These are phyloP conservation scores for Arothron firmamentum DNA, from an alignment of 2,113 vertebrate genomes.

Conservation along the genomic window DNA sequence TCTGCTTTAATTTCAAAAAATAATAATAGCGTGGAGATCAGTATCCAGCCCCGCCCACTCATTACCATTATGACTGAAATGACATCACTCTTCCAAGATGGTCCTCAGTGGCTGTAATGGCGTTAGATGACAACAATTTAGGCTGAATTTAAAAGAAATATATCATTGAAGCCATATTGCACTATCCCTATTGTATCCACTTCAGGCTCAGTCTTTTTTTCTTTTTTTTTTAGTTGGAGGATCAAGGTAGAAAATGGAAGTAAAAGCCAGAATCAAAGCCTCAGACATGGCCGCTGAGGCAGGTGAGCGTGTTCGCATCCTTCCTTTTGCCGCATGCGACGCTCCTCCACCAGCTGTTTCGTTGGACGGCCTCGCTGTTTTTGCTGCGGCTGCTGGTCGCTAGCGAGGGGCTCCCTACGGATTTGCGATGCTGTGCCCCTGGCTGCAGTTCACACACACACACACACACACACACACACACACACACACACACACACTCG, in stretches of 20 bases:
- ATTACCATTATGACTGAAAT: neutral
- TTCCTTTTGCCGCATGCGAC: conserved; percentile 33
- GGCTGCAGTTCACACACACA: conserved; percentile 70
- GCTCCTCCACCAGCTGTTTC: conserved; percentile 47
- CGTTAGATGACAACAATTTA: neutral
- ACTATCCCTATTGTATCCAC: neutral
- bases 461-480: conserved; percentile 61
- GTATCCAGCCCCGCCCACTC: neutral
- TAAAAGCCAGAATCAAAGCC: neutral
- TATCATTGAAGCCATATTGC: neutral
- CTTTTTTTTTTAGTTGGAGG: neutral
- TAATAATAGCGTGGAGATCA: neutral
- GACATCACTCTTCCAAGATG: neutral
- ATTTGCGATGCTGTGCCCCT: conserved; percentile 63
- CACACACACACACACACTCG: conserved; percentile 30
- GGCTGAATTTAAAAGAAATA: neutral
- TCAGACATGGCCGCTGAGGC: conserved; percentile 25
- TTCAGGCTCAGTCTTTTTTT: neutral
- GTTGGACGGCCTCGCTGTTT: conserved; percentile 56
- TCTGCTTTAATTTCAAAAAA: too few species aligned
- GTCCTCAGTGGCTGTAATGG: neutral
- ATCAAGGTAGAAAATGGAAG: conserved; percentile 1
- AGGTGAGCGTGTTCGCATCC: conserved; percentile 24
- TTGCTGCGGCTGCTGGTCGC: conserved; percentile 59
- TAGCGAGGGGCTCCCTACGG: conserved; percentile 62